These are phyloP conservation scores for Heteropelma amictum DNA, from an alignment of 2,888 invertebrate species.

Conservation along the genomic window DNA sequence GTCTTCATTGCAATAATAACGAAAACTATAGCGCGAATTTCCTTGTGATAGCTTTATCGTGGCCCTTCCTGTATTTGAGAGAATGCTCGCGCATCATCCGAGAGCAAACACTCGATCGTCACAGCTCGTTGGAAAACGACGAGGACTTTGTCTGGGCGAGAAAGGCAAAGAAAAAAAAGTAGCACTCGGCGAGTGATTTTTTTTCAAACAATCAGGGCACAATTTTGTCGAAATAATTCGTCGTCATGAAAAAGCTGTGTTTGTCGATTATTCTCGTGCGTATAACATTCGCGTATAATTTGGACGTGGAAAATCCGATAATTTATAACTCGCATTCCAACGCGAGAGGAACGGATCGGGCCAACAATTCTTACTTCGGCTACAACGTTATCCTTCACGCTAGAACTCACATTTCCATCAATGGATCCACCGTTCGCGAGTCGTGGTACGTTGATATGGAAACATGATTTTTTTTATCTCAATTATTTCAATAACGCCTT, in stretches of 20 bases:
- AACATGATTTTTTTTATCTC: background rate
- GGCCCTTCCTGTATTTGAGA: constrained; percentile 60
- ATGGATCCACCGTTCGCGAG: constrained; percentile 8
- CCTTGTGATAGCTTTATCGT: constrained; percentile 64
- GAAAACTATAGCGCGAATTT: background rate
- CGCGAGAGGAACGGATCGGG: no score
- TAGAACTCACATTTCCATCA: background rate
- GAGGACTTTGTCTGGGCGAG: background rate
- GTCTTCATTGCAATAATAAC: constrained; percentile 1
- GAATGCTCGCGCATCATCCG: constrained; percentile 13
- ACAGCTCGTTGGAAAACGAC: background rate
- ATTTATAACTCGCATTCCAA: constrained; percentile 41
- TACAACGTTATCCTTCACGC: constrained; percentile 62
- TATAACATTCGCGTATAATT: constrained; percentile 61
- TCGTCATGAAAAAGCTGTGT: constrained; percentile 17
- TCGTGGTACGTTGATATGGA: constrained; percentile 39
- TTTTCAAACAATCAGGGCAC: background rate
- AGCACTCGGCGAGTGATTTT: background rate
- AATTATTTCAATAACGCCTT: no score
- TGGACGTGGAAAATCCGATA: constrained; percentile 59
- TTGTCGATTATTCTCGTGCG: constrained; percentile 20
- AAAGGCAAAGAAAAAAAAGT: background rate
- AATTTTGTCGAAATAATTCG: no score
- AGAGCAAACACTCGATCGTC: background rate
- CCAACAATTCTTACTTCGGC: constrained; percentile 63